These are phyloP conservation scores for Eulithis testata DNA, from an alignment of 2,888 invertebrate species.

Conservation along the genomic window DNA sequence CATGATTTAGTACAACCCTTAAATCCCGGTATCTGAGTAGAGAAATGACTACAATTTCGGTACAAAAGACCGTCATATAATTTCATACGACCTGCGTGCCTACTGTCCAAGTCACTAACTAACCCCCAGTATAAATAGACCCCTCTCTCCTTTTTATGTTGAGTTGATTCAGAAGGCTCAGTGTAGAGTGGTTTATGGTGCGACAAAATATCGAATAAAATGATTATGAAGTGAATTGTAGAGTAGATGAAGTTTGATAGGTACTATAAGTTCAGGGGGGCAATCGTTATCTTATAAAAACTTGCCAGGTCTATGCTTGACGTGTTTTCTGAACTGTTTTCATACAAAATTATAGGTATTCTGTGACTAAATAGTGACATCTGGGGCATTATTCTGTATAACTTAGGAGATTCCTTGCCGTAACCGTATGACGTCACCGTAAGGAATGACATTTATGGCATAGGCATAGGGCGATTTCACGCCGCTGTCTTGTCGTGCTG, in stretches of 20 bases:
- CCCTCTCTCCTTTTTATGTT: constrained; percentile 27
- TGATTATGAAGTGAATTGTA: constrained; percentile 25
- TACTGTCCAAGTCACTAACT: constrained; percentile 42
- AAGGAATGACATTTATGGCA: no score
- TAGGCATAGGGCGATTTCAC: no score
- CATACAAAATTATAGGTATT: no score
- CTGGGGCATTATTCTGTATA: no score
- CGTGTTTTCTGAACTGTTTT: no score
- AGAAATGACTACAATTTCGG: constrained; percentile 54
- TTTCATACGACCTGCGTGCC: constrained; percentile 48
- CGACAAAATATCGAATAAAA: constrained; percentile 26
- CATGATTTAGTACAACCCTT: constrained; percentile 8
- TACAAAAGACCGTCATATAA: constrained; percentile 55
- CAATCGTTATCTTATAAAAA: background rate
- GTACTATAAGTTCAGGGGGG: constrained; percentile 10
- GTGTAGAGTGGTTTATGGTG: constrained; percentile 19
- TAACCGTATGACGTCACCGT: no score
- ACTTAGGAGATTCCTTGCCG: no score
- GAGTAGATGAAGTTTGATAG: constrained; percentile 16
- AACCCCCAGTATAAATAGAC: constrained; percentile 39
- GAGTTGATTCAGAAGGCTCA: constrained; percentile 19
- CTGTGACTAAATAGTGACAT: no score
- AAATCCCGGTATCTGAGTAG: constrained; percentile 37
- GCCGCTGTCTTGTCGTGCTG: no score
- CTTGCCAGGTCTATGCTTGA: no score